A percentile compares a stretch with the other conserved stretches of the same genome.
phyloP scores from a whole-genome alignment of 1,140 invertebrate genomes.

The Trissolcus basalis region DNA sequence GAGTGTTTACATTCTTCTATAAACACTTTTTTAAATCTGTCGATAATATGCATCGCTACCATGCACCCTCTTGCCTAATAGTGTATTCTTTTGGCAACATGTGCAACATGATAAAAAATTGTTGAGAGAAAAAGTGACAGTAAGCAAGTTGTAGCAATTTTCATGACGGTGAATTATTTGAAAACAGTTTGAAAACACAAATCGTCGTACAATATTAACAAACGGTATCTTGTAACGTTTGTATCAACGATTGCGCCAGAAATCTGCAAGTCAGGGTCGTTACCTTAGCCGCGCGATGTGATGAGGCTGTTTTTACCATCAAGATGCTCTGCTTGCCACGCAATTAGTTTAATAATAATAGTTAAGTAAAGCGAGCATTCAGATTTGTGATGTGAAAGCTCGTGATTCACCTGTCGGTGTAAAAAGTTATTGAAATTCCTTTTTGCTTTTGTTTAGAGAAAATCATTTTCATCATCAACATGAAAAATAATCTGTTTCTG shows the following conservation, averaged over 20 bases:
- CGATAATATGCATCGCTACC: no score
- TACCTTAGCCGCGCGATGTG: constrained; percentile 40
- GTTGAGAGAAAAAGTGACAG: constrained; percentile 14
- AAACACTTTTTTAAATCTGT: no score
- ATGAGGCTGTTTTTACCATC: constrained; percentile 59
- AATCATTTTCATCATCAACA: not conserved
- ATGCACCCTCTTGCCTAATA: no score
- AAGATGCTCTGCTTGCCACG: constrained; percentile 39
- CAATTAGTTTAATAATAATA: constrained; percentile 58
- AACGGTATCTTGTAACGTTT: constrained; percentile 46
- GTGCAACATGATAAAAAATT: no score
- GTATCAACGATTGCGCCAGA: constrained; percentile 52
- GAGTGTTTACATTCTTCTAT: no score
- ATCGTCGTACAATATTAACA: constrained; percentile 39
- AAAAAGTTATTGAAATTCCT: constrained; percentile 44
- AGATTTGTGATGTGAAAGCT: constrained; percentile 52
- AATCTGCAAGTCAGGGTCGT: constrained; percentile 57
- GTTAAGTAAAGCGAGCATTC: constrained; percentile 45
- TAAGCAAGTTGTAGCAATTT: constrained; percentile 26
- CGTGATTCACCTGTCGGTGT: constrained; percentile 52
- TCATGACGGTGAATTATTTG: constrained; percentile 37
- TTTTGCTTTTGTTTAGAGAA: constrained; percentile 27
- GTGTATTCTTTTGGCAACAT: no score
- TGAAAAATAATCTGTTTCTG: no score
- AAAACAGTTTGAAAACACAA: constrained; percentile 19